Base-by-base conservation (phyloP, 1,140 invertebrate species). In the Drosophila malerkotliana region DNA sequence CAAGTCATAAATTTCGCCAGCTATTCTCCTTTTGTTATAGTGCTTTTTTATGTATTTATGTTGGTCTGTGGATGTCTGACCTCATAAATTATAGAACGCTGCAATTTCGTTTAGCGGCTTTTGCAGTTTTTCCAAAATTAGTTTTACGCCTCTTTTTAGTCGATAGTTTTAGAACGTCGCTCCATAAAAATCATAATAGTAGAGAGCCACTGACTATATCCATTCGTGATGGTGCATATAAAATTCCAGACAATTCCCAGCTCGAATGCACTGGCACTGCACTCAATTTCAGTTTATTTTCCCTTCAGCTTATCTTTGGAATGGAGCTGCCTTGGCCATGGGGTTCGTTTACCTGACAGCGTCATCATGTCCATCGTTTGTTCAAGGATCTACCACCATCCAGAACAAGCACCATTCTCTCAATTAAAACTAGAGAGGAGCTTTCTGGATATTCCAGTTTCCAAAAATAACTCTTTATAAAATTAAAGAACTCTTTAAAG, bases 281-380 rank as follows among this genome's bases (percentile, higher is more conserved):
- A 75, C 57, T 85, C 81, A 77, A 84, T 78, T 85, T 81, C 82
- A 75, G 68, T 81, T 87, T 87, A 60, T 85, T 85, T 81, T 81
- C 67, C 68, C 61, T 87, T 67, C 78, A 55, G 82, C 82, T 87
- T 84, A 85, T 84, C 77, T 28, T 68, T 84, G 58, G 28, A 64
- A 55, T 59, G 79, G 64, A 51, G 73, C 41, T 28, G 26, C 5
- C 63, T 57, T 64, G 54, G 54, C 57, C 64, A 59, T 37, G 75
- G 59, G 62, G 80, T 79, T 85, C 66, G 80, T 72, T 84, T 83
- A 79, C 75, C 80, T 66, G 77, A 49, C 56, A 69, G 26, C 69
- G 68, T 79, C 56, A 44, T 60, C 61, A 62, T 78, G 74, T 26
- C 44, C 60, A 34, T 56, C 44, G 41, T 47, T 69, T 56, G 51